phyloP scores from a whole-genome alignment of 1,140 invertebrate species.

The Gryllus bimaculatus region DNA sequence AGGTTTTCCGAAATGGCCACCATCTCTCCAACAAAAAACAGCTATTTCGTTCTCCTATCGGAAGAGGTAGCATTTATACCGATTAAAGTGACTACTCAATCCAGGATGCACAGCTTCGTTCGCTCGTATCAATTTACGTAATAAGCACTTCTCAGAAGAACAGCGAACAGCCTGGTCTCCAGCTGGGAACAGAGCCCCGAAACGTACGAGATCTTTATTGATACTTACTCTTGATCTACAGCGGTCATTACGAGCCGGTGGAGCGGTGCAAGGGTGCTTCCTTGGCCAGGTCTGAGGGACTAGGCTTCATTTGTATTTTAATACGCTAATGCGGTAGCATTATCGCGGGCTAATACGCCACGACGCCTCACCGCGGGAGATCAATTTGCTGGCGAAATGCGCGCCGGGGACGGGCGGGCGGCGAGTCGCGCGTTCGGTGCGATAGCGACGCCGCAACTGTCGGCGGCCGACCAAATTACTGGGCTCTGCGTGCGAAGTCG shows the following conservation, averaged over 20 bases:
- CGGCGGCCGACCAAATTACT: constrained; percentile 3
- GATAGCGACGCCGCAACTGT: background rate
- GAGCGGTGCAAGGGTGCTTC: background rate
- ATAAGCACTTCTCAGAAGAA: background rate
- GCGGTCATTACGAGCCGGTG: background rate
- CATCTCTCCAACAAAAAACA: no score
- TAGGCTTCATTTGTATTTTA: background rate
- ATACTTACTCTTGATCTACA: constrained; percentile 1
- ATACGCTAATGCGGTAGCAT: constrained; percentile 3
- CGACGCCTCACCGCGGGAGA: background rate
- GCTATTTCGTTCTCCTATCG: background rate
- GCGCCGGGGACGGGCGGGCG: no score
- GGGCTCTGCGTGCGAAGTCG: background rate
- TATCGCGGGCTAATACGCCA: background rate
- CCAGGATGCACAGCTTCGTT: background rate
- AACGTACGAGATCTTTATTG: background rate
- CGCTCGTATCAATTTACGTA: background rate
- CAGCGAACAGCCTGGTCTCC: background rate
- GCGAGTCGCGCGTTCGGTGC: background rate
- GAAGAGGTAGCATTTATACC: background rate
- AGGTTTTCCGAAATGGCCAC: no score
- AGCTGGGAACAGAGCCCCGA: background rate
- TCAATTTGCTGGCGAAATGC: background rate
- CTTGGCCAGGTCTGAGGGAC: background rate
- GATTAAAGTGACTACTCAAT: background rate